A percentile compares a stretch with the other conserved stretches of the same genome.
These are phyloP conservation scores for Pollachius pollachius DNA, from an alignment of 2,113 vertebrate genomes.

Conservation along the genomic window DNA sequence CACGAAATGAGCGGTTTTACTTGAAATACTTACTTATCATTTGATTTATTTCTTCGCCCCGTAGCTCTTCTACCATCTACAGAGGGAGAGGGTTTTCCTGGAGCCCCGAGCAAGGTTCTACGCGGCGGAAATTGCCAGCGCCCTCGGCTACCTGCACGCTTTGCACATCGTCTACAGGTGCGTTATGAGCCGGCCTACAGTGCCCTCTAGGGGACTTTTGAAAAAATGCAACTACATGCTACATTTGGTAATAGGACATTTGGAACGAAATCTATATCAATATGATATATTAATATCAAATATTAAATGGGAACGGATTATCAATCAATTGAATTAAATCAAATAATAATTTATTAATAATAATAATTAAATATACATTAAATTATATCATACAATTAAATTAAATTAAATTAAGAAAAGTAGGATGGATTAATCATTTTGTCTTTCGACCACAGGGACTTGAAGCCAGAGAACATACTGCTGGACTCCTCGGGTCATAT, in stretches of 20 bases:
- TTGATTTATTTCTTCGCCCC: background rate
- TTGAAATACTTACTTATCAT: slow-evolving; percentile 10
- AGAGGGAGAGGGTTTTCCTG: slow-evolving; percentile 78
- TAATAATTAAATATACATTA: too few relatives aligned
- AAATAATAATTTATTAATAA: background rate
- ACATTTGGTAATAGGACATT: background rate
- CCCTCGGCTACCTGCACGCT: slow-evolving; percentile 80
- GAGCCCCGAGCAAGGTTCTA: slow-evolving; percentile 80
- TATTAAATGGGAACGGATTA: too few relatives aligned
- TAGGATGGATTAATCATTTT: background rate
- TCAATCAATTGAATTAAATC: too few relatives aligned
- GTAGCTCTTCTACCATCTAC: slow-evolving; percentile 81
- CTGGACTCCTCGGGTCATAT: slow-evolving; percentile 79
- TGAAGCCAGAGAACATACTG: slow-evolving; percentile 82
- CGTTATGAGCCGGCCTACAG: background rate
- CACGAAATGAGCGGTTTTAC: background rate
- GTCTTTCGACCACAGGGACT: slow-evolving; percentile 59
- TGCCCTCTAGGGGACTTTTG: too few relatives aligned
- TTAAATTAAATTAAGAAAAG: too few relatives aligned
- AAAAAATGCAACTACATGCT: too few relatives aligned
- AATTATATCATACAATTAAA: too few relatives aligned
- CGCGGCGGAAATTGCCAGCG: slow-evolving; percentile 78
- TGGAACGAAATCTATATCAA: too few relatives aligned
- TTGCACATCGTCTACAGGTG: slow-evolving; percentile 82
- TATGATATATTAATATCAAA: too few relatives aligned